Evolutionary conservation across 1,140 invertebrate species (phyloP), one percentile per base, ranked within the genome.

Genomic region (Neodiprion lecontei): DNA sequence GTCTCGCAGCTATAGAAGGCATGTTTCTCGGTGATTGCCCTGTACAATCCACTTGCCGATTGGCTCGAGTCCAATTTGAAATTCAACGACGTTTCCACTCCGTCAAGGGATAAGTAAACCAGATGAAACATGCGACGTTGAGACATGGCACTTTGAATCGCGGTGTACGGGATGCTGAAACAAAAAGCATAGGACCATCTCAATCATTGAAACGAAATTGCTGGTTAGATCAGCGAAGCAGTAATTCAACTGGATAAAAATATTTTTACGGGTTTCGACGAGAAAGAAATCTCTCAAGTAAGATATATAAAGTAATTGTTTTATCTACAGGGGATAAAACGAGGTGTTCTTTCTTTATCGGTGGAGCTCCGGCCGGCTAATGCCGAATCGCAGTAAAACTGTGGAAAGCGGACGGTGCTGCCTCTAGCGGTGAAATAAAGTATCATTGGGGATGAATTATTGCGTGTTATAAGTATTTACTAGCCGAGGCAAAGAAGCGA

Each of bases 1-100:
- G 96, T 96, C 84, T 97, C 96, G 88, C 96, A 97, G 79, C 95
- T 95, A 85, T 96, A 97, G 89, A 97, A 97, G 7, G 95, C 95
- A 83, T 97, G 95, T 81, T 95, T 96, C 86, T 97, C 96, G 0
- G 95, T 97, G 71, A 97, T 93, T n/a, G 95, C 95, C 66, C 96
- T 90, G 84, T 97, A 97, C 2, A 97, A 87, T 50, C 94, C 94
- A 17, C 93, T 94, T 9, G 95, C 95, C 17, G 93, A 91, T 28
- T 93, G 91, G 69, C 91, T 92, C 69, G 94, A 96, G 76, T 94
- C 92, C 85, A 96, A 91, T 88, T 95, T 96, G 75, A 96, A 93
- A 81, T 95, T 92, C 66, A 96, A 87, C 40, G 92, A 89, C 12
- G 92, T 91, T 79, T 93, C 91, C 75, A 92, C 90, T 28, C 93